Evolutionary conservation across 1,140 invertebrate species (phyloP).

Genomic region (Nautilus pompilius): DNA sequence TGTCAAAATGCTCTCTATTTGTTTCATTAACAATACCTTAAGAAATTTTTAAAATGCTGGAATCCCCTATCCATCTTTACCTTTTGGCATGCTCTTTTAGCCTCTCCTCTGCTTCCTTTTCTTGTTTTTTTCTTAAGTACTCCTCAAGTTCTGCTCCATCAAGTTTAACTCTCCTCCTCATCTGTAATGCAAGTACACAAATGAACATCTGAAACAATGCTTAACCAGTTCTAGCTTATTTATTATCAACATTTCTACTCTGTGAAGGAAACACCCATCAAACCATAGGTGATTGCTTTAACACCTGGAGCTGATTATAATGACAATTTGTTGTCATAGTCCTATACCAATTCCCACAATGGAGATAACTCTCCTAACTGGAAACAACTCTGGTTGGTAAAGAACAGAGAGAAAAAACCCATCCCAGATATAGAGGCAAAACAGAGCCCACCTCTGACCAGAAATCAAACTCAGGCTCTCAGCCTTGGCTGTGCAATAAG

Average conservation of each 20-base stretch:
- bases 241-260: not conserved
- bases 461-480: too few relatives aligned
- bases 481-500: too few relatives aligned
- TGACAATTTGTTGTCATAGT: too few relatives aligned
- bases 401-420: too few relatives aligned
- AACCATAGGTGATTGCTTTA: too few relatives aligned
- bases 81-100: conserved; percentile 35
- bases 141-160: conserved; percentile 92
- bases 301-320: too few relatives aligned
- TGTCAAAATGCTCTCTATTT: not conserved
- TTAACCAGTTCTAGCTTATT: not conserved
- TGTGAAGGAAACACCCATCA: not conserved
- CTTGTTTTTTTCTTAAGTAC: conserved; percentile 65
- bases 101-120: conserved; percentile 48
- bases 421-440: too few relatives aligned
- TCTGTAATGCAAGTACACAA: conserved; percentile 36
- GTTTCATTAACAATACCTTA: not conserved
- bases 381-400: too few relatives aligned
- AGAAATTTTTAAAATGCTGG: not conserved
- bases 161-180: conserved; percentile 64
- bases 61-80: conserved; percentile 13
- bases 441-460: too few relatives aligned
- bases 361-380: too few relatives aligned
- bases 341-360: too few relatives aligned
- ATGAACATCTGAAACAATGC: not conserved